These are phyloP conservation scores for Parasteatoda tepidariorum DNA, from an alignment of 1,140 invertebrate species.

Conservation along the genomic window DNA sequence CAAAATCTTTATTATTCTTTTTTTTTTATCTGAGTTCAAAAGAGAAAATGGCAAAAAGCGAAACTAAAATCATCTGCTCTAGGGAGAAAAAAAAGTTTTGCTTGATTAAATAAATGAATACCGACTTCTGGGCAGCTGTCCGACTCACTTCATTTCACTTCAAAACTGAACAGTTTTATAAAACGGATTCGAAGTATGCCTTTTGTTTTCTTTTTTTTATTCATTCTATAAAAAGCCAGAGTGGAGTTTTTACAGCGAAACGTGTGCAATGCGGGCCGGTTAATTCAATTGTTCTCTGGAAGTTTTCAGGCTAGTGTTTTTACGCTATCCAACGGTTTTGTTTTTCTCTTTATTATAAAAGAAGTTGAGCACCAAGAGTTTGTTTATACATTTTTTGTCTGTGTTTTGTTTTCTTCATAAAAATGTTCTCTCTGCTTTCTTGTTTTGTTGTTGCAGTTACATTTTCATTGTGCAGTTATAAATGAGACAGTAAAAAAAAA, in stretches of 20 bases:
- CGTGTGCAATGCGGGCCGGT: constrained; percentile 36
- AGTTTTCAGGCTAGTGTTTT: constrained; percentile 24
- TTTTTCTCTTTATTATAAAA: background rate
- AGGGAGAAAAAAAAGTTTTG: too few species aligned
- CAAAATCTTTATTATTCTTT: too few species aligned
- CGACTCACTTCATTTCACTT: constrained; percentile 7
- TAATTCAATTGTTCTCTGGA: constrained; percentile 39
- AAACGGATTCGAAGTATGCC: constrained; percentile 21
- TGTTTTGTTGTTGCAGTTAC: too few species aligned
- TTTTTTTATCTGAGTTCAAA: too few species aligned
- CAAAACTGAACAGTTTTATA: background rate
- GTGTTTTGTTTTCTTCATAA: background rate
- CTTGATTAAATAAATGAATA: background rate
- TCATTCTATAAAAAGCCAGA: constrained; percentile 35
- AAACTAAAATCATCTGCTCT: too few species aligned
- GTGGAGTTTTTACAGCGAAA: constrained; percentile 22
- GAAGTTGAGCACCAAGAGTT: background rate
- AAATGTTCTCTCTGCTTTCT: too few species aligned
- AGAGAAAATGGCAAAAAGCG: too few species aligned
- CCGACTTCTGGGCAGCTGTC: background rate
- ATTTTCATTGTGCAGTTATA: too few species aligned
- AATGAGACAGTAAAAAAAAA: too few species aligned
- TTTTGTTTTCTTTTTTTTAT: constrained; percentile 8
- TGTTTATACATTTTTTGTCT: constrained; percentile 7
- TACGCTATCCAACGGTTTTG: background rate